A percentile compares a stretch with the other conserved stretches of the same genome.
Conservation (phyloP, 2,888 invertebrate species). For the Thysanoteuthis rhombus region DNA sequence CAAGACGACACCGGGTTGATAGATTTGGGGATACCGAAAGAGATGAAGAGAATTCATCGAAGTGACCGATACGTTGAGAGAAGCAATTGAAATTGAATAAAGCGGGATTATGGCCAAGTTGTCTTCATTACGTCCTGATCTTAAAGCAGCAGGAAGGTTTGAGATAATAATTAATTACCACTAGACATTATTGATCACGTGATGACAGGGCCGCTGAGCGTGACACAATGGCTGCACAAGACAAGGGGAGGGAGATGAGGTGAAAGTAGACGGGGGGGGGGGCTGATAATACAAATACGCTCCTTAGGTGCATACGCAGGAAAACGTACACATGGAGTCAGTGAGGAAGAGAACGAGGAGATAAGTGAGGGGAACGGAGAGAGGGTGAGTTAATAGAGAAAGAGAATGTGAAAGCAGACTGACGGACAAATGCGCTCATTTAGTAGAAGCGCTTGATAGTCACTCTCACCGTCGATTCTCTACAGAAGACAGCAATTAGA, state of each 20-base stretch:
- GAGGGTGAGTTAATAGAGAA: not conserved
- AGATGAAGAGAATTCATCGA: not conserved
- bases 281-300: not conserved
- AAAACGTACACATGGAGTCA: too few relatives aligned
- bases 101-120: not conserved
- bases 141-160: not conserved
- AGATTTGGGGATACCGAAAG: not conserved
- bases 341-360: too few relatives aligned
- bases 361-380: not conserved
- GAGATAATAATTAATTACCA: not conserved
- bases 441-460: too few relatives aligned
- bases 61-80: not conserved
- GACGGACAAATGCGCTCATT: too few relatives aligned
- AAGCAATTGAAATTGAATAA: not conserved
- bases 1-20: too few relatives aligned
- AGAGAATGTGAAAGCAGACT: not conserved
- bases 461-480: too few relatives aligned
- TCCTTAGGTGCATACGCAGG: too few relatives aligned
- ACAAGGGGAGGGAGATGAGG: not conserved
- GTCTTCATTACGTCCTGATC: not conserved
- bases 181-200: not conserved
- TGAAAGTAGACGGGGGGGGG: not conserved
- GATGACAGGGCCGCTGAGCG: not conserved
- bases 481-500: too few relatives aligned
- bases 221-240: not conserved